phyloP scores from a whole-genome alignment of 2,797 vertebrate genomes.

The Sebastes hubbsi region DNA sequence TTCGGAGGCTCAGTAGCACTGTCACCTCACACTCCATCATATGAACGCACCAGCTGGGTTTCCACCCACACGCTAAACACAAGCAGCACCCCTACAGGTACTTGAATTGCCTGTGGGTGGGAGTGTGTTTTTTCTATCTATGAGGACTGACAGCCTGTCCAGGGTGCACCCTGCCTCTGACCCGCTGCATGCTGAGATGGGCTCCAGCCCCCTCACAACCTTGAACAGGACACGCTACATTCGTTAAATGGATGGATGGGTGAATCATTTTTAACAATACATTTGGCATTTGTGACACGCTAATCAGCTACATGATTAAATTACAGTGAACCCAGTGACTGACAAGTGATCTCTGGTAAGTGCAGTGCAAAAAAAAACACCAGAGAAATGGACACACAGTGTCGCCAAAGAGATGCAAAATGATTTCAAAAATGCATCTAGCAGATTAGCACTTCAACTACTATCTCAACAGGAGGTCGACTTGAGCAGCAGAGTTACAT shows the following conservation, averaged over 20 bases:
- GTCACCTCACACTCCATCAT: conserved; percentile 5
- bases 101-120: neutral
- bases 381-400: neutral
- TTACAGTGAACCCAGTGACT: neutral
- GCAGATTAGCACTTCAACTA: neutral
- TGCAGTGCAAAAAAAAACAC: neutral
- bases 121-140: conserved; percentile 9
- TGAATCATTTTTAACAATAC: neutral
- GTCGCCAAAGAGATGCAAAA: neutral
- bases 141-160: conserved; percentile 7
- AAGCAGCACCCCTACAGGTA: neutral
- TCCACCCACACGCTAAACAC: conserved; percentile 10
- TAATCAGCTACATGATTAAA: neutral
- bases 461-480: neutral
- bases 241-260: neutral
- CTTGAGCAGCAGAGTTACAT: neutral
- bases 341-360: neutral
- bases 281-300: neutral
- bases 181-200: neutral
- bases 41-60: neutral
- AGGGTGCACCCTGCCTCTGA: neutral
- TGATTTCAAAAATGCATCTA: neutral
- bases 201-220: neutral
- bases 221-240: neutral
- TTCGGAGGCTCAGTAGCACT: neutral